These are phyloP conservation scores for Drosophila putrida DNA, from an alignment of 2,888 invertebrate species.

Conservation along the genomic window DNA sequence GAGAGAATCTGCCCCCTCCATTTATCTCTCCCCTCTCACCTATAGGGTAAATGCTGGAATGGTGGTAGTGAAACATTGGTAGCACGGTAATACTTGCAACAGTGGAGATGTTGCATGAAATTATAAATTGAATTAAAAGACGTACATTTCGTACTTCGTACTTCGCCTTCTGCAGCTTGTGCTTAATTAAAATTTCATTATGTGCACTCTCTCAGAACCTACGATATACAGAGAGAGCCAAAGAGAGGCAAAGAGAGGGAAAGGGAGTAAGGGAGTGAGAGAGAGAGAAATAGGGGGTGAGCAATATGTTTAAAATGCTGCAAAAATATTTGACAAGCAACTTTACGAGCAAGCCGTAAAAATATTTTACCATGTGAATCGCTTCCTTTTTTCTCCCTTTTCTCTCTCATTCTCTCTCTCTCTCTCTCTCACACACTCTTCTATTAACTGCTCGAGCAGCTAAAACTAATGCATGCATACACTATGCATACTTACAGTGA, in stretches of 20 bases:
- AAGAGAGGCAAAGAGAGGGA: not conserved
- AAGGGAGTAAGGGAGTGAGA: not conserved
- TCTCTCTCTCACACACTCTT: conserved; percentile 19
- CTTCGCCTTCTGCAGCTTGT: conserved; percentile 53
- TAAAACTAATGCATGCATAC: conserved; percentile 71
- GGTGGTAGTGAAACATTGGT: conserved; percentile 26
- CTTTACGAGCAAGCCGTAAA: conserved; percentile 72
- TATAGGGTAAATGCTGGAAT: conserved; percentile 24
- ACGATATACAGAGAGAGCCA: not conserved
- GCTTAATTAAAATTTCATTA: conserved; percentile 77
- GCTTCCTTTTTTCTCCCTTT: no score
- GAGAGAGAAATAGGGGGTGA: not conserved
- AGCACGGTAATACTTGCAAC: conserved; percentile 29
- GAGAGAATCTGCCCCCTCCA: not conserved
- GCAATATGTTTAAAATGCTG: conserved; percentile 64
- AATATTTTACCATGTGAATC: conserved; percentile 53
- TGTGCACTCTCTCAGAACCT: conserved; percentile 42
- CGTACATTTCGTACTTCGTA: conserved; percentile 58
- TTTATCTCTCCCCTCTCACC: not conserved
- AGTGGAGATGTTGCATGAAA: conserved; percentile 46
- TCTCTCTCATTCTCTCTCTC: no score
- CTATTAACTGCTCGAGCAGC: conserved; percentile 66
- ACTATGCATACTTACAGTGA: conserved; percentile 52
- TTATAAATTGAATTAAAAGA: conserved; percentile 77
- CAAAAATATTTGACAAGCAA: conserved; percentile 74